phyloP scores from a whole-genome alignment of 37 sponge, comb jelly and placozoan species.

The Crambe crambe region DNA sequence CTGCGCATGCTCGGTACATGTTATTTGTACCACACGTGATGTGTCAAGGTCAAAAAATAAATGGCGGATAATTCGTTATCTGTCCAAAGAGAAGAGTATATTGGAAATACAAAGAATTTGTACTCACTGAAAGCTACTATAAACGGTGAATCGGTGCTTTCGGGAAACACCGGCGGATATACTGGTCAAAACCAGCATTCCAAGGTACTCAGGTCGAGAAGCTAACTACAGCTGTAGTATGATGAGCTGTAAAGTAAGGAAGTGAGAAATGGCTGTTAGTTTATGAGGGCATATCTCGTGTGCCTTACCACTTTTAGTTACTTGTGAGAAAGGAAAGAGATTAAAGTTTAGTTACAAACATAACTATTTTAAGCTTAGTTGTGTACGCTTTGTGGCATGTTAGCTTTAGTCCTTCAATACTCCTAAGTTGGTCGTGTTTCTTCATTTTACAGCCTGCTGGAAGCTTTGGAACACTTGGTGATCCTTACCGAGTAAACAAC shows the following conservation, averaged over 20 bases:
- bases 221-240: background rate
- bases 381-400: too few relatives aligned
- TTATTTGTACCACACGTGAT: conserved; percentile 9
- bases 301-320: too few relatives aligned
- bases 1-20: conserved; percentile 1
- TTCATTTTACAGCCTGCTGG: conserved; percentile 2
- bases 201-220: background rate
- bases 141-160: background rate
- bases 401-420: too few relatives aligned
- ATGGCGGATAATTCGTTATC: conserved; percentile 53
- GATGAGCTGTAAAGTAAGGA: background rate
- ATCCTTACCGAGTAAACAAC: conserved; percentile 10
- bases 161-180: background rate
- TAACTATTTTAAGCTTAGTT: too few relatives aligned
- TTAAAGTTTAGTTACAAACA: too few relatives aligned
- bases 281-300: too few relatives aligned
- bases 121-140: conserved; percentile 16
- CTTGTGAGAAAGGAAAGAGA: too few relatives aligned
- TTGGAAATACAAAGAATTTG: background rate
- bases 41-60: conserved; percentile 1
- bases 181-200: conserved; percentile 2
- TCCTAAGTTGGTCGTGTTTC: too few relatives aligned
- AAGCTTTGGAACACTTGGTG: conserved; percentile 28
- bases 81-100: conserved; percentile 31
- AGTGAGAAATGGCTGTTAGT: too few relatives aligned